Evolutionary conservation across 2,113 vertebrate species (phyloP).

Genomic region (Coregonus clupeaformis): DNA sequence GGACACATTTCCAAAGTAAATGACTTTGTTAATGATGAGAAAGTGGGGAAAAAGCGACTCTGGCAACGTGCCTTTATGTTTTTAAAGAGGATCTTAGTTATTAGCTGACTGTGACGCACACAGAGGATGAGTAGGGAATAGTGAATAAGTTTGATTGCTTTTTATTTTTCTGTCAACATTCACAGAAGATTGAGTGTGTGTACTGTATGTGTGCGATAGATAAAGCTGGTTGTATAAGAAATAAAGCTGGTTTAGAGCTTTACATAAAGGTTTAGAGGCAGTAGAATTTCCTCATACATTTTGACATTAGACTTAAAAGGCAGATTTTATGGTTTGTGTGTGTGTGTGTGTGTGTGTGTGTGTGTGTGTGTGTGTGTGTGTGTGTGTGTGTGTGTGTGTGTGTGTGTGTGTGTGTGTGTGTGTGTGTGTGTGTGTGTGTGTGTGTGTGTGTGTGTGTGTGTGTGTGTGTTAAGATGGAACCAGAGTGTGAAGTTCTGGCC

Average conservation of each 20-base stretch:
- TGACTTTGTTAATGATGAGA: conserved; percentile 28
- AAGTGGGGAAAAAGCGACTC: conserved; percentile 1
- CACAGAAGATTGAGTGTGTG: neutral
- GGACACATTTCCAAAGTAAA: conserved; percentile 49
- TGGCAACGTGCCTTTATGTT: neutral
- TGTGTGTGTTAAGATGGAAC: no score
- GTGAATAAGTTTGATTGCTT: neutral
- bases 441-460: no score
- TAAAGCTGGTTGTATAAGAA: conserved; percentile 40
- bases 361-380: no score
- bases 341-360: no score
- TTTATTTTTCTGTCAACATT: neutral
- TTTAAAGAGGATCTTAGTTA: neutral
- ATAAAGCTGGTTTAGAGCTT: conserved; percentile 33
- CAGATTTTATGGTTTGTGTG: neutral
- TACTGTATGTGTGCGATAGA: neutral
- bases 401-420: no score
- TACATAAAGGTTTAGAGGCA: conserved; percentile 27
- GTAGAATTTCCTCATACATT: conserved; percentile 37
- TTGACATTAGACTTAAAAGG: neutral
- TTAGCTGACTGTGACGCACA: conserved; percentile 28
- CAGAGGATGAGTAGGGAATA: neutral
- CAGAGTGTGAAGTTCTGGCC: no score
- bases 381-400: no score
- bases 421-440: no score